These are phyloP conservation scores for Pemphigus obesinymphae DNA, from an alignment of 1,140 invertebrate genomes.

Conservation along the genomic window DNA sequence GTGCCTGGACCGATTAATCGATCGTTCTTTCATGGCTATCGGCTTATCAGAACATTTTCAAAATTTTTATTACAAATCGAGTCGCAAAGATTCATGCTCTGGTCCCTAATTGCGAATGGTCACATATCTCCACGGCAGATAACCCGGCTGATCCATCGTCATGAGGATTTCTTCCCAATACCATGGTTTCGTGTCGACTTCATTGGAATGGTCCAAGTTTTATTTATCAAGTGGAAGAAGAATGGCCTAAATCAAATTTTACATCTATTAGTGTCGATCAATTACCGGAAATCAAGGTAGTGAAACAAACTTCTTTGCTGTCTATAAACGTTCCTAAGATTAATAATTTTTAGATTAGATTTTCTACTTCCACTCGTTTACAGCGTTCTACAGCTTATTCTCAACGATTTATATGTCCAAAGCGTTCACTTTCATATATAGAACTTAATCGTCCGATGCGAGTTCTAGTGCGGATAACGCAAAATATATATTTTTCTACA, in stretches of 20 bases:
- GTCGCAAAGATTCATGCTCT: constrained; percentile 46
- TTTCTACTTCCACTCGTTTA: not conserved
- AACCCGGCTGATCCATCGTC: constrained; percentile 50
- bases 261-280: not conserved
- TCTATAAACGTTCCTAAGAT: not conserved
- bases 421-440: too few species aligned
- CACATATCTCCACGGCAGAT: constrained; percentile 43
- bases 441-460: not conserved
- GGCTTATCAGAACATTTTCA: constrained; percentile 36
- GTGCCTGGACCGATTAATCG: constrained; percentile 41
- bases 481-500: not conserved
- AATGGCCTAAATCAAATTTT: not conserved
- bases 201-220: not conserved
- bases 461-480: not conserved
- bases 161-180: constrained; percentile 43
- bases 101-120: constrained; percentile 43
- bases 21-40: constrained; percentile 44
- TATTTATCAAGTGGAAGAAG: not conserved
- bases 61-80: constrained; percentile 47
- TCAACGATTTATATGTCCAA: not conserved
- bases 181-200: not conserved
- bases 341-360: not conserved
- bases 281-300: not conserved
- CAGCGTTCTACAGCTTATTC: not conserved
- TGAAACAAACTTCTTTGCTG: not conserved